Base-by-base conservation (phyloP, 2,113 vertebrate species). In the Balaenoptera acutorostrata region DNA sequence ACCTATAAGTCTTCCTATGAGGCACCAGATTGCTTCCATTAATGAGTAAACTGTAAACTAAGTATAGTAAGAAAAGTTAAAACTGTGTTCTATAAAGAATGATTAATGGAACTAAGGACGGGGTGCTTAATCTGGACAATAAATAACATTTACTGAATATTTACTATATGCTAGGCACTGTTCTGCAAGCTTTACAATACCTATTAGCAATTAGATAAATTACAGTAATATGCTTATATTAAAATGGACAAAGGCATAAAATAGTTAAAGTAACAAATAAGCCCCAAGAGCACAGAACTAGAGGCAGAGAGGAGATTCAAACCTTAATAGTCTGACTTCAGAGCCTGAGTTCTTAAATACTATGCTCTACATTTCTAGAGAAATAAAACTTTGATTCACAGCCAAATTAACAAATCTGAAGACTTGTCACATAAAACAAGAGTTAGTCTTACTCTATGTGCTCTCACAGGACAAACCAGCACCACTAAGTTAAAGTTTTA, bases 381-480 rank as follows among this genome's bases (percentile, higher is more conserved):
- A 95, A 86, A 84, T 46, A 17, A 61, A 89, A 52, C 12, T 36
- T 6, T 84, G 21, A 93, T 64, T 80, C 55, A 61, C 8, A 95
- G 39, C 29, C 39, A 92, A 88, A 95, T 68, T 90, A n/a, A 97
- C n/a, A 87, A 39, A 75, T 33, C 2, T 93, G 57, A 90, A 90
- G 33, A 59, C 49, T 2, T 68, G 20, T 82, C 39, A 81, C 7
- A 2, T 68, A 74, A 87, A 36, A 77, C 14, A 61, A 46, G 46
- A 55, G 49, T 82, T 68, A 75, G 57, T 23, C 29, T 90, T 46
- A 68, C 66, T 94, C 49, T 36, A 4, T 15, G 21, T 77, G 29
- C 44, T 69, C 64, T 90, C 63, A 59, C 20, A 93, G 39, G 18
- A 80, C 57, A 95, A 81, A 93, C 15, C 9, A 75, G 68, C 41